Evolutionary conservation across 2,113 vertebrate genomes (phyloP).

Genomic region (Promerops cafer): DNA sequence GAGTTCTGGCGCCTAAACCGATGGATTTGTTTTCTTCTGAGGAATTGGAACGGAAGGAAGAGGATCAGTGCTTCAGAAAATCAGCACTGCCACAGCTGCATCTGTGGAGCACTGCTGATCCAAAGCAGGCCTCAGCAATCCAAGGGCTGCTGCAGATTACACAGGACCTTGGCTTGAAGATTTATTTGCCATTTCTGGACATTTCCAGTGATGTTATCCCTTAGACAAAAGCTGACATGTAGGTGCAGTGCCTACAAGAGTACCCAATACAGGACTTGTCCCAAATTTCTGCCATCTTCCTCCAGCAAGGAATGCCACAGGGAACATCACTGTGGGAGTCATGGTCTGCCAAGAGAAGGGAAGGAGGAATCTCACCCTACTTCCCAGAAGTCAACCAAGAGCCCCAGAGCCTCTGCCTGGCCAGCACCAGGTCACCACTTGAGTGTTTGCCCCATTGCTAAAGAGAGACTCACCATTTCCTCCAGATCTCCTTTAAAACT

Average conservation of each 20-base stretch:
- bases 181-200: not conserved
- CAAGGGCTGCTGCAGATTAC: not conserved
- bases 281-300: not conserved
- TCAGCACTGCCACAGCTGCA: not conserved
- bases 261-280: not conserved
- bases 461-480: not conserved
- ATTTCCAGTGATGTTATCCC: not conserved
- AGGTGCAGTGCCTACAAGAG: not conserved
- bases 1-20: not conserved
- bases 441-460: not conserved
- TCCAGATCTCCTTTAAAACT: not conserved
- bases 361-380: not conserved
- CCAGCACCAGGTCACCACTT: not conserved
- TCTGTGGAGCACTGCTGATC: not conserved
- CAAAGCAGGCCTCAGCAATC: not conserved
- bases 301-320: not conserved
- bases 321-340: not conserved
- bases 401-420: not conserved
- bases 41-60: not conserved
- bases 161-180: not conserved
- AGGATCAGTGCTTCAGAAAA: not conserved
- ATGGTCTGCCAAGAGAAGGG: not conserved
- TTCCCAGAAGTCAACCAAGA: not conserved
- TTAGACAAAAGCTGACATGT: not conserved
- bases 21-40: conserved; percentile 26